Evolutionary conservation across 2,797 vertebrate species (phyloP).

Genomic region (Cichlasoma orientale): DNA sequence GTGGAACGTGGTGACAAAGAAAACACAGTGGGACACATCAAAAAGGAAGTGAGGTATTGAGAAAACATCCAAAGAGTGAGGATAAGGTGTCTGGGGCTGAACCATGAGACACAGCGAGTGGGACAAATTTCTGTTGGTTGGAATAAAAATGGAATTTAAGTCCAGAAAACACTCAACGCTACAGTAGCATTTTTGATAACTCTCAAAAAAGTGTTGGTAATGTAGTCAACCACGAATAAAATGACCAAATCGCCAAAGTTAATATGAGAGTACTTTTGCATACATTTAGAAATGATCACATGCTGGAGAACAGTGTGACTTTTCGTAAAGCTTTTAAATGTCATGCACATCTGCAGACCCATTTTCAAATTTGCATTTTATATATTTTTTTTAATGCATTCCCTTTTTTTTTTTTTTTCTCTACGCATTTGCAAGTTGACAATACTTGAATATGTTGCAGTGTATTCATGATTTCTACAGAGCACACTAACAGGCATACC

Average conservation of each 20-base stretch:
- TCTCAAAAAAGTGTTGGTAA: slow-evolving; percentile 25
- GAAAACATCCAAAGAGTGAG: slow-evolving; percentile 62
- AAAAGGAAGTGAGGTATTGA: slow-evolving; percentile 43
- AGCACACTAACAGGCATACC: slow-evolving; percentile 92
- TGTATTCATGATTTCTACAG: slow-evolving; percentile 87
- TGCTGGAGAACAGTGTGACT: slow-evolving; percentile 83
- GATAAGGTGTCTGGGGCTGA: slow-evolving; percentile 48
- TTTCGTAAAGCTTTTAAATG: slow-evolving; percentile 81
- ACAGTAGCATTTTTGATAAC: slow-evolving; percentile 36
- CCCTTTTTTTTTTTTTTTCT: slow-evolving; percentile 73
- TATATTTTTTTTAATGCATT: slow-evolving; percentile 75
- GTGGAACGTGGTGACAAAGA: slow-evolving; percentile 34
- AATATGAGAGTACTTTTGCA: slow-evolving; percentile 63
- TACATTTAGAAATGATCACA: slow-evolving; percentile 76
- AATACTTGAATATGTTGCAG: slow-evolving; percentile 94
- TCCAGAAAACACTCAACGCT: slow-evolving; percentile 52
- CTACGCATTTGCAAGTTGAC: slow-evolving; percentile 99
- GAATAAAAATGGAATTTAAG: slow-evolving; percentile 44
- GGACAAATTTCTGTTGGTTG: slow-evolving; percentile 42
- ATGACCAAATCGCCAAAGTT: slow-evolving; percentile 50
- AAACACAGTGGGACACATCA: slow-evolving; percentile 23
- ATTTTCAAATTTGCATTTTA: slow-evolving; percentile 75
- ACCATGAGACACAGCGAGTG: slow-evolving; percentile 54
- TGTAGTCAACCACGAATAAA: slow-evolving; percentile 50
- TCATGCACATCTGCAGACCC: slow-evolving; percentile 84